These are phyloP conservation scores for Oppia nitens DNA, from an alignment of 1,140 invertebrate species.

Conservation along the genomic window DNA sequence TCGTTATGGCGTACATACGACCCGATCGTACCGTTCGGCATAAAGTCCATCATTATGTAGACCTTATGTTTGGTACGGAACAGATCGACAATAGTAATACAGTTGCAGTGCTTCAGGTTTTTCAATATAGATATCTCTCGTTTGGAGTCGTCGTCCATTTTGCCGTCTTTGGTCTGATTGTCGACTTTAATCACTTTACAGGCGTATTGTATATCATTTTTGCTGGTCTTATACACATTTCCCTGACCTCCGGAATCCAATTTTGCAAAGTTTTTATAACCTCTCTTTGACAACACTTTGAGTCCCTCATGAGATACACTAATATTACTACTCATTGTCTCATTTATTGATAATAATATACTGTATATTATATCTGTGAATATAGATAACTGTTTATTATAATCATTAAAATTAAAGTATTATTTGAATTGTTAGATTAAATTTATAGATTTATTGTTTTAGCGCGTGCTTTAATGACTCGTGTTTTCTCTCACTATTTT, in stretches of 20 bases:
- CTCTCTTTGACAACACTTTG: too few relatives aligned
- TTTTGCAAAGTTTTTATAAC: constrained; percentile 11
- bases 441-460: too few relatives aligned
- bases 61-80: constrained; percentile 14
- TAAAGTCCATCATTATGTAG: constrained; percentile 17
- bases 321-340: too few relatives aligned
- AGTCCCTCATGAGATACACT: too few relatives aligned
- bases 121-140: constrained; percentile 15
- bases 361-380: too few relatives aligned
- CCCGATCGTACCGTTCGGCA: constrained; percentile 3
- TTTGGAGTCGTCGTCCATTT: constrained; percentile 6
- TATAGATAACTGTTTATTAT: too few relatives aligned
- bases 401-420: too few relatives aligned
- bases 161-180: constrained; percentile 1
- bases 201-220: not conserved
- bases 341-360: too few relatives aligned
- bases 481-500: too few relatives aligned
- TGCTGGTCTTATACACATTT: constrained; percentile 12
- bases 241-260: constrained; percentile 11
- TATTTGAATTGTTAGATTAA: too few relatives aligned
- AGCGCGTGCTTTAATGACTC: too few relatives aligned
- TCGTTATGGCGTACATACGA: not conserved
- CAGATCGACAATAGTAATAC: constrained; percentile 15
- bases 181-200: constrained; percentile 12
- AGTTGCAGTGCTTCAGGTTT: constrained; percentile 15